Evolutionary conservation across 2,113 vertebrate genomes (phyloP).

Genomic region (Halichoerus grypus): DNA sequence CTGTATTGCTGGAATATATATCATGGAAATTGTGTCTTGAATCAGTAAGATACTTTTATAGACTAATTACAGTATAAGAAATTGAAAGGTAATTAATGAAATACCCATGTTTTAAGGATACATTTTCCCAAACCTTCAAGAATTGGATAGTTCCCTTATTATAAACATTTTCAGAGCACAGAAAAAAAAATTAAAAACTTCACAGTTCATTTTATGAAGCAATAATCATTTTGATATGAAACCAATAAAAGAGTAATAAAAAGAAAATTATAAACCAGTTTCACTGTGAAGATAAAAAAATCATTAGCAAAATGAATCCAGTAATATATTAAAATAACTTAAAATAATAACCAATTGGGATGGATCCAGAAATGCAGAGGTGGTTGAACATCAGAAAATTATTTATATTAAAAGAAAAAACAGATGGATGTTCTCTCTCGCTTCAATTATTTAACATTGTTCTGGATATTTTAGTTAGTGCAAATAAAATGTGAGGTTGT

Average conservation of each 20-base stretch:
- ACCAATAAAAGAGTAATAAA: constrained; percentile 43
- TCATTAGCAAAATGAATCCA: constrained; percentile 56
- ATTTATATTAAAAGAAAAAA: constrained; percentile 23
- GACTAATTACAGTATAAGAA: not conserved
- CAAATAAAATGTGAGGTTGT: not conserved
- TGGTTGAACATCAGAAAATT: constrained; percentile 43
- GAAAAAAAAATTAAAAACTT: constrained; percentile 49
- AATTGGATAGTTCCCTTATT: not conserved
- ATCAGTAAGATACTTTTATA: constrained; percentile 1
- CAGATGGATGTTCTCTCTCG: not conserved
- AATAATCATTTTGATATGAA: constrained; percentile 60
- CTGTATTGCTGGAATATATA: not conserved
- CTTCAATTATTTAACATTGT: constrained; percentile 15
- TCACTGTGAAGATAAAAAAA: constrained; percentile 28
- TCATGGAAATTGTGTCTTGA: not conserved
- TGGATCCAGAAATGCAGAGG: not conserved
- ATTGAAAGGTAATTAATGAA: constrained; percentile 21
- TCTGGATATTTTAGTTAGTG: not conserved
- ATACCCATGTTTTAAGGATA: not conserved
- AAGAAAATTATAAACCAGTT: constrained; percentile 53
- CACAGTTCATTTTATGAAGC: constrained; percentile 57
- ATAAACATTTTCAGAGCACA: not conserved
- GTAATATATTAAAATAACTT: constrained; percentile 47
- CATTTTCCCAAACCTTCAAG: constrained; percentile 46
- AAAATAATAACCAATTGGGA: constrained; percentile 28